Conservation (phyloP, 2,888 invertebrate genomes). For the Punctoribates punctum region DNA sequence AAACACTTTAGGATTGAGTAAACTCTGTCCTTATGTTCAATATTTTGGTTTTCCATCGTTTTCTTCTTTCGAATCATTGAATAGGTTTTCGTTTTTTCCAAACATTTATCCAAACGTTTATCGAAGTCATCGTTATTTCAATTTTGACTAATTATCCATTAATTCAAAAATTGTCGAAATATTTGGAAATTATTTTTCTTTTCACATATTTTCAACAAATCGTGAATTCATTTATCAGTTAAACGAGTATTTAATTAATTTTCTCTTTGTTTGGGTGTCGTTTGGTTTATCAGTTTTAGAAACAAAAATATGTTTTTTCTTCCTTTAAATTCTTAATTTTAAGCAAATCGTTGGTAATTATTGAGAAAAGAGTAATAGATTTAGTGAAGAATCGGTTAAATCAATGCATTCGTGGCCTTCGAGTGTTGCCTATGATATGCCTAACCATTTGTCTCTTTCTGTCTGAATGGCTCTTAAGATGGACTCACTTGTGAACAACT, state of each 20-base stretch:
- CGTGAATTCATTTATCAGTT: neutral
- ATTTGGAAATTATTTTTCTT: too few relatives aligned
- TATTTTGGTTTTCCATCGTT: neutral
- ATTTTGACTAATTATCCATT: too few relatives aligned
- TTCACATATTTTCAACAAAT: neutral
- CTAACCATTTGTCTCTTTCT: neutral
- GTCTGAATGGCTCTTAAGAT: neutral
- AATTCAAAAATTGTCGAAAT: too few relatives aligned
- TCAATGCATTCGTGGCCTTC: slow-evolving; percentile 37
- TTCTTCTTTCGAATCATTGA: neutral
- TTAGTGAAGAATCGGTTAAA: slow-evolving; percentile 10
- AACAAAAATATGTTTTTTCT: neutral
- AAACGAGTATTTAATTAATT: too few relatives aligned
- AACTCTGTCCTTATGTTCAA: too few relatives aligned
- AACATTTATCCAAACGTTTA: neutral
- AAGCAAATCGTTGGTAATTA: neutral
- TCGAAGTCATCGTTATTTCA: neutral
- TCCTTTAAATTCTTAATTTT: neutral
- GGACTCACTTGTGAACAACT: slow-evolving; percentile 12
- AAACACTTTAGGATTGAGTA: neutral
- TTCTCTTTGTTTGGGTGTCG: too few relatives aligned
- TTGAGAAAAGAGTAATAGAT: slow-evolving; percentile 7
- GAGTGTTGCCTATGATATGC: slow-evolving; percentile 38
- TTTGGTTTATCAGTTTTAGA: too few relatives aligned
- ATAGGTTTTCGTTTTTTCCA: neutral